Evolutionary conservation across 2,113 vertebrate genomes (phyloP), one percentile per base, ranked within the genome.

Genomic region (Columba livia): DNA sequence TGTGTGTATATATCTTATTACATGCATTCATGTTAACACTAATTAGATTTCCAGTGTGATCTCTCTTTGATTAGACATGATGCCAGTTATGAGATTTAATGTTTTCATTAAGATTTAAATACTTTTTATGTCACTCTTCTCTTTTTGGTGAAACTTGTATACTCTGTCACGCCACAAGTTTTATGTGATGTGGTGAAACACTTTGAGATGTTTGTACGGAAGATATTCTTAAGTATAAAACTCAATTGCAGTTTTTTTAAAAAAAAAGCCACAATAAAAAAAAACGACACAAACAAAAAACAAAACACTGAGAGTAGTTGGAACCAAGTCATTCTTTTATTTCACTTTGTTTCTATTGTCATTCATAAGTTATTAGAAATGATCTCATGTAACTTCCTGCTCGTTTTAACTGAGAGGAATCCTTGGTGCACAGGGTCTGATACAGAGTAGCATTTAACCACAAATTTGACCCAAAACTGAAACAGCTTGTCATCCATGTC

Each of bases 311-410:
- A 72, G 36, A 8, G 8, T 31, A 32, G 24, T 10, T 66, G 28
- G 12, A 78, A 54, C 34, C 6, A 40, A 73, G 26, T 42, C 0
- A 38, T 60, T 77, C 3, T 67, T 81, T 32, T 51, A 50, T 79
- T 71, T 96, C 40, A 61, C 60, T 20, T 34, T 36, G 8, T 81
- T 73, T 58, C 80, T 92, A 0, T 51, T 72, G 4, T 25, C 17
- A 20, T 58, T 44, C 88, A 25, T 57, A 66, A 73, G 23, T 42
- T 56, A 9, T 82, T 69, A 71, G 42, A 42, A 73, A 53, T 25
- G 0, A 7, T 26, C 23, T 91, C 4, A 0, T 16, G 4, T 38
- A 29, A 18, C 28, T 95, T 40, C 19, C 21, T 57, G 0, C 9
- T 75, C 11, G 26, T 89, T 89, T 72, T 79, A 65, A 66, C 38